Conservation (phyloP, 2,797 vertebrate species). For the Oreochromis mossambicus region DNA sequence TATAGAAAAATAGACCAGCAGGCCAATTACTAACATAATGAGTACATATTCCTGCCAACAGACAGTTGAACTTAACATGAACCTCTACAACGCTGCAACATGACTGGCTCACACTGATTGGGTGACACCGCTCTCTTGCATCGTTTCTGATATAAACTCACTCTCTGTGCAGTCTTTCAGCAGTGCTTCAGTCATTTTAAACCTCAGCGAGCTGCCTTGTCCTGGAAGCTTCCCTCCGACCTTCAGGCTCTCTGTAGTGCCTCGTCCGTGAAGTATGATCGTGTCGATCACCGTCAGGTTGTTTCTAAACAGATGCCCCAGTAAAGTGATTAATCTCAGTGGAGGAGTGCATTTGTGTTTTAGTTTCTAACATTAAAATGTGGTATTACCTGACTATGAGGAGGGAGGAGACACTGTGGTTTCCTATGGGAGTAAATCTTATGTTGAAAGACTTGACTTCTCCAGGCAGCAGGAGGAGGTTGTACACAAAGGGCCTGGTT, state of each 20-base stretch:
- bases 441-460: conserved; percentile 88
- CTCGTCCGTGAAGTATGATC: conserved; percentile 88
- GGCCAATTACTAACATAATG: neutral
- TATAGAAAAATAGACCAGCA: neutral
- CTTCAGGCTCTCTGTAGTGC: conserved; percentile 88
- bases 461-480: conserved; percentile 88
- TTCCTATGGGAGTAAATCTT: conserved; percentile 88
- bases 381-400: conserved; percentile 87
- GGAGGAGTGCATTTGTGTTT: too few relatives aligned
- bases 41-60: neutral
- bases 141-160: conserved; percentile 69
- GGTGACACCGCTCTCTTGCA: neutral
- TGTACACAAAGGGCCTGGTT: conserved; percentile 84
- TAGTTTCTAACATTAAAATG: neutral
- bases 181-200: conserved; percentile 95
- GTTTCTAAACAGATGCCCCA: conserved; percentile 78
- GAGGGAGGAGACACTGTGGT: conserved; percentile 90
- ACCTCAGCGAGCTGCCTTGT: conserved; percentile 89
- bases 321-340: neutral
- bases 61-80: neutral
- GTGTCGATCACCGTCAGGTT: conserved; percentile 95
- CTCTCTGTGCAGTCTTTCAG: conserved; percentile 96
- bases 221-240: conserved; percentile 91
- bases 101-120: fast-evolving
- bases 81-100: neutral